Evolutionary conservation across 2,888 invertebrate genomes (phyloP).

Genomic region (Prosapia bicincta): DNA sequence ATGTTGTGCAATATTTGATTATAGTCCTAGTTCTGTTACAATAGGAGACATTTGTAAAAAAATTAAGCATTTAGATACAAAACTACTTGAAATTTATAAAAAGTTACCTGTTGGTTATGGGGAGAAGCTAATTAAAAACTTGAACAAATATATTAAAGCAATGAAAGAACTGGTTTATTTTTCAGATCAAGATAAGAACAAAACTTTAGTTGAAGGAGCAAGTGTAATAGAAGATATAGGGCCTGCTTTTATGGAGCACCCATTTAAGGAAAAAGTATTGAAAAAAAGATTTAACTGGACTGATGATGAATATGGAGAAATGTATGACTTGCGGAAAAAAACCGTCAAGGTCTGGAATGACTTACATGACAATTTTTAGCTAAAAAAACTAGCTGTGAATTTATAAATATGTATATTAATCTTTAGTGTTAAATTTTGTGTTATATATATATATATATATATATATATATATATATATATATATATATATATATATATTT

Average conservation of each 20-base stretch:
- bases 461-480: too few species aligned
- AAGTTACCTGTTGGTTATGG: slow-evolving; percentile 7
- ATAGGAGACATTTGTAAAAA: neutral
- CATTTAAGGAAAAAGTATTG: slow-evolving; percentile 5
- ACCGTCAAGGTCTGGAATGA: slow-evolving; percentile 23
- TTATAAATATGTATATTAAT: too few species aligned
- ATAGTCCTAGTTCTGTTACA: neutral
- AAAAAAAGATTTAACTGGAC: slow-evolving; percentile 18
- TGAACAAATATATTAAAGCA: slow-evolving; percentile 17
- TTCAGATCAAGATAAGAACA: slow-evolving; percentile 18
- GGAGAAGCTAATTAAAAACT: slow-evolving; percentile 5
- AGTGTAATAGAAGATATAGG: slow-evolving; percentile 15
- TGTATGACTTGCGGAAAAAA: slow-evolving; percentile 13
- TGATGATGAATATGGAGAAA: slow-evolving; percentile 14
- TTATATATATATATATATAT: too few species aligned
- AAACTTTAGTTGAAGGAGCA: slow-evolving; percentile 11
- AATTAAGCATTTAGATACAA: neutral
- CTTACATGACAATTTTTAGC: slow-evolving; percentile 17
- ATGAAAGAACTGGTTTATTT: slow-evolving; percentile 17
- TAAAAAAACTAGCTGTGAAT: too few species aligned
- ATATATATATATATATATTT: too few species aligned
- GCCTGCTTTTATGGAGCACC: slow-evolving; percentile 14
- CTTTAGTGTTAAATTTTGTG: neutral
- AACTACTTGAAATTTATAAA: slow-evolving; percentile 8
- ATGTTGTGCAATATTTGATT: neutral